Base-by-base conservation (phyloP, 2,113 vertebrate genomes). In the Cettia cetti region DNA sequence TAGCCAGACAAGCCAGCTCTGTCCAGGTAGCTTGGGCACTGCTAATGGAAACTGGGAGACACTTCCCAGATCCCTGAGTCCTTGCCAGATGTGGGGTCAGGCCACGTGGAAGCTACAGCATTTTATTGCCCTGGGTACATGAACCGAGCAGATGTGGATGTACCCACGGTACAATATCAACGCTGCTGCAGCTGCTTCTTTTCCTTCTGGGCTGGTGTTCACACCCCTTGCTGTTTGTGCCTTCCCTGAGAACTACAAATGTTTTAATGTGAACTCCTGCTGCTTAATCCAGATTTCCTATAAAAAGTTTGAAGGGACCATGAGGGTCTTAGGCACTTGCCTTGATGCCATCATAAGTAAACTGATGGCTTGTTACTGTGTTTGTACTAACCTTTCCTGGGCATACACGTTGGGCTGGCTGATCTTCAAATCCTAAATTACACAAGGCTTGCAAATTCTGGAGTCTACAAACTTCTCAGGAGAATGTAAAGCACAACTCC, bases 401-500 rank as follows among this genome's bases (percentile, higher is more conserved):
- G 21, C 27, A 13, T 30, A 68, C 8, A 14, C 0, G 0, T 18
- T 47, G 54, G 28, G 0, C 23, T 63, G 42, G 30, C 28, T 77
- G 8, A 56, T 72, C 66, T 56, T 69, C 45, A 75, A 59, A 69
- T 64, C 72, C 39, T 79, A 37, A 75, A 7, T 53, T 61, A 70
- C 39, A 39, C 8, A 17, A 59, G 44, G 21, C 7, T 80, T 77
- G 66, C 37, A 54, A 63, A 78, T 45, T 70, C 63, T 23, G 45
- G 39, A 33, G 39, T n/a, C 83, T 66, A 1, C 44, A 82, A 47
- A 59, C 6, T 15, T 53, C 35, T 74, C 11, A 21, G 2, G 7
- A 82, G 53, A 84, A 65, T 18, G 18, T 85, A 89, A 68, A 91
- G 45, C 61, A 75, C 18, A 71, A 4, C 27, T 85, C 23, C 19